phyloP scores from a whole-genome alignment of 2,797 vertebrate genomes.

The Limnodromus scolopaceus region DNA sequence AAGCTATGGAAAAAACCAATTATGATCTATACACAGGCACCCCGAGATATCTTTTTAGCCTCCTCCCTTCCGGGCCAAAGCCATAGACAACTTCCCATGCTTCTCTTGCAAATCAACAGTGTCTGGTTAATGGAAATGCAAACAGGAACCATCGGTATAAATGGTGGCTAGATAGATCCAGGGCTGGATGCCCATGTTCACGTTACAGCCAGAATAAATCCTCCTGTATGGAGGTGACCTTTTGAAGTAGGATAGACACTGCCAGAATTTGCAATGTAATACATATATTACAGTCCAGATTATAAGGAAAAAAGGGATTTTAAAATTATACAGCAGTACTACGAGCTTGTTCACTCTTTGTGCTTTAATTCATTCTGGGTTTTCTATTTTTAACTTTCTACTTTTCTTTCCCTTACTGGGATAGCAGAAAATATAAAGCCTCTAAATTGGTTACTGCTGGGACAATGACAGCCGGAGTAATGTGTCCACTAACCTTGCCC shows the following conservation, averaged over 20 bases:
- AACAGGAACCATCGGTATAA: not conserved
- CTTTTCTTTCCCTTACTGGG: conserved; percentile 29
- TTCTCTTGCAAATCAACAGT: not conserved
- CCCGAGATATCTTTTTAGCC: not conserved
- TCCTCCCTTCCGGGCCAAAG: not conserved
- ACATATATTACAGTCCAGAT: not conserved
- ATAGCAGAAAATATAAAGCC: conserved; percentile 48
- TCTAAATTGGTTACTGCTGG: conserved; percentile 60
- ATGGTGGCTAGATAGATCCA: not conserved
- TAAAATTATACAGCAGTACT: not conserved
- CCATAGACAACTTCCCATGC: not conserved
- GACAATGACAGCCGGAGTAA: conserved; percentile 21
- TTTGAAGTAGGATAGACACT: not conserved
- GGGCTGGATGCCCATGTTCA: not conserved
- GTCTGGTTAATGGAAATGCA: not conserved
- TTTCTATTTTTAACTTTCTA: conserved; percentile 48
- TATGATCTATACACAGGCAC: not conserved
- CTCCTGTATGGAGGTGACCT: not conserved
- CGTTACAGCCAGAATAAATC: conserved; percentile 5
- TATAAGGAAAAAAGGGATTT: not conserved
- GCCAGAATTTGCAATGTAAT: not conserved
- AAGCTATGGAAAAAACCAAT: not conserved
- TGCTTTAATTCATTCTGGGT: not conserved
- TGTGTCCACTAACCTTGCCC: conserved; percentile 43
- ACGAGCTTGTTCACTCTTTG: not conserved